These are phyloP conservation scores for Gymnothorax javanicus DNA, from an alignment of 2,797 vertebrate species.

Conservation along the genomic window DNA sequence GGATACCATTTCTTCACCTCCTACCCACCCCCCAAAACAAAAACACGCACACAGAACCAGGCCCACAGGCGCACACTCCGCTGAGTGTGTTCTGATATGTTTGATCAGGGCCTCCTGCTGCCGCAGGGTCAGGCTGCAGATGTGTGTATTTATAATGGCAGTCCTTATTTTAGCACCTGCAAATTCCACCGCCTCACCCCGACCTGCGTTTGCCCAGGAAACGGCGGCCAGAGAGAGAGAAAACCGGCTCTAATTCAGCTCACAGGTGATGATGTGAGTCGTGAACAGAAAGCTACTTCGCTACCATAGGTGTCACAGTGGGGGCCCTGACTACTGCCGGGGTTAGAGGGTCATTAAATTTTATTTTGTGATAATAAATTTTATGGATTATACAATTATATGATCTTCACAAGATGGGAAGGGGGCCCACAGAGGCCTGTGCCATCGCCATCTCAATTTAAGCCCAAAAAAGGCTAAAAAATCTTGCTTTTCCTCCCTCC, in stretches of 20 bases:
- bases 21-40: neutral
- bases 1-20: neutral
- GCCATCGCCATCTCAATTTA: too few relatives aligned
- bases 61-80: neutral
- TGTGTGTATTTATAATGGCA: constrained; percentile 8
- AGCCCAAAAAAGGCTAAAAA: too few relatives aligned
- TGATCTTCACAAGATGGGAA: neutral
- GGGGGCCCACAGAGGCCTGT: too few relatives aligned
- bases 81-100: neutral
- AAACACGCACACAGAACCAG: neutral
- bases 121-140: neutral
- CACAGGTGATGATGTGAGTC: neutral
- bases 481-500: too few relatives aligned
- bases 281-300: neutral
- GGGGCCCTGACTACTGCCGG: neutral
- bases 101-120: neutral
- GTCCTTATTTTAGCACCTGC: constrained; percentile 27
- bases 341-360: too few relatives aligned
- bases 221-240: neutral
- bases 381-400: neutral
- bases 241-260: neutral
- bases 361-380: too few relatives aligned
- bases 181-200: constrained; percentile 2
- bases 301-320: too few relatives aligned
- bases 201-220: constrained; percentile 18